Percentiles rank a stretch among this genome's conserved stretches.
Evolutionary conservation across 2,888 invertebrate genomes (phyloP).

Genomic region (Oconnorella tubifera): DNA sequence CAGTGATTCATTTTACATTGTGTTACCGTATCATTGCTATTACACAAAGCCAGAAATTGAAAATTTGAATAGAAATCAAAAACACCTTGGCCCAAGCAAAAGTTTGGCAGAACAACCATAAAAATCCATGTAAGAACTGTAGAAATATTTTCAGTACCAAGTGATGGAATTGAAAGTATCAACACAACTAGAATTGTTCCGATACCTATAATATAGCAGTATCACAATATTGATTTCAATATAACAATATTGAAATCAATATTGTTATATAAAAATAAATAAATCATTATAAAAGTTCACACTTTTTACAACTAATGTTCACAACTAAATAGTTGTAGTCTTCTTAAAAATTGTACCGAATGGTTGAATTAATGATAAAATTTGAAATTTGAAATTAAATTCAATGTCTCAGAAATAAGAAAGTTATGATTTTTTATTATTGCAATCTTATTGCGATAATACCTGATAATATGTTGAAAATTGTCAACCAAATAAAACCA

Average conservation of each 20-base stretch:
- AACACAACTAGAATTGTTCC: slow-evolving; percentile 70
- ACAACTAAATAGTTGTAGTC: too few species aligned
- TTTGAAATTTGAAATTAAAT: too few species aligned
- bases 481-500: slow-evolving; percentile 71
- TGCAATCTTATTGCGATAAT: background rate
- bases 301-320: too few species aligned
- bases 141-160: slow-evolving; percentile 64
- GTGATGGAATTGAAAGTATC: slow-evolving; percentile 64
- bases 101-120: slow-evolving; percentile 68
- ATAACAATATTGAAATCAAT: background rate
- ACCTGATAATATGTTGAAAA: slow-evolving; percentile 73
- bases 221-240: background rate
- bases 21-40: background rate
- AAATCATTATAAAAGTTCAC: too few species aligned
- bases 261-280: background rate
- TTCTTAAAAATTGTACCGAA: too few species aligned
- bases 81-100: slow-evolving; percentile 61
- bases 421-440: too few species aligned
- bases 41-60: slow-evolving; percentile 52
- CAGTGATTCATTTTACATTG: background rate
- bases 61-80: slow-evolving; percentile 57
- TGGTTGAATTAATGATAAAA: too few species aligned
- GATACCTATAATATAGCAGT: slow-evolving; percentile 61
- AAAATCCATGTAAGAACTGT: slow-evolving; percentile 66
- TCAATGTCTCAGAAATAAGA: too few species aligned